These are phyloP conservation scores for Gallinago jamesoni DNA, from an alignment of 2,113 vertebrate genomes.

Conservation along the genomic window DNA sequence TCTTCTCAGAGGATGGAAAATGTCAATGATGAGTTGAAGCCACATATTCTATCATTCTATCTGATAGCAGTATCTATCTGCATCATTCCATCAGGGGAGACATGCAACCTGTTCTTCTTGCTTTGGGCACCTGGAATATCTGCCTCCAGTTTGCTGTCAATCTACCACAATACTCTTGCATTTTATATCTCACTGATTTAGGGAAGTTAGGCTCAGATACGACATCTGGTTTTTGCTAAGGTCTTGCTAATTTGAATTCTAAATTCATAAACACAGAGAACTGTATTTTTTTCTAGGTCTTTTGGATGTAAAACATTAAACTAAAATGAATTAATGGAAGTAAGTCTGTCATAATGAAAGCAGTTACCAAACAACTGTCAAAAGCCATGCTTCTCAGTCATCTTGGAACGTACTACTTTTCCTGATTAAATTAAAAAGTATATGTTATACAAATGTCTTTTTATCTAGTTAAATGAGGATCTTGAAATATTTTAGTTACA, in stretches of 20 bases:
- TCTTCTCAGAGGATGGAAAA: background rate
- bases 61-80: background rate
- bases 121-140: background rate
- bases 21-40: background rate
- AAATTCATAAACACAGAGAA: background rate
- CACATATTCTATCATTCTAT: background rate
- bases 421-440: background rate
- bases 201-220: background rate
- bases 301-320: background rate
- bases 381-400: background rate
- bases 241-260: background rate
- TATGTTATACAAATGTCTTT: background rate
- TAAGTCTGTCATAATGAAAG: background rate
- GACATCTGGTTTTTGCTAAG: background rate
- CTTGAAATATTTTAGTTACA: conserved; percentile 4
- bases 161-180: background rate
- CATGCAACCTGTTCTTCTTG: background rate
- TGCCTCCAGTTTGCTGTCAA: background rate
- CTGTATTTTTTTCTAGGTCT: background rate
- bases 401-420: background rate
- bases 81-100: background rate
- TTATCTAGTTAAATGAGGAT: background rate
- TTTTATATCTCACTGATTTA: background rate
- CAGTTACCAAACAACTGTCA: background rate
- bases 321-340: background rate